Conservation (phyloP, 2,113 vertebrate genomes). For the Petroica traversi region DNA sequence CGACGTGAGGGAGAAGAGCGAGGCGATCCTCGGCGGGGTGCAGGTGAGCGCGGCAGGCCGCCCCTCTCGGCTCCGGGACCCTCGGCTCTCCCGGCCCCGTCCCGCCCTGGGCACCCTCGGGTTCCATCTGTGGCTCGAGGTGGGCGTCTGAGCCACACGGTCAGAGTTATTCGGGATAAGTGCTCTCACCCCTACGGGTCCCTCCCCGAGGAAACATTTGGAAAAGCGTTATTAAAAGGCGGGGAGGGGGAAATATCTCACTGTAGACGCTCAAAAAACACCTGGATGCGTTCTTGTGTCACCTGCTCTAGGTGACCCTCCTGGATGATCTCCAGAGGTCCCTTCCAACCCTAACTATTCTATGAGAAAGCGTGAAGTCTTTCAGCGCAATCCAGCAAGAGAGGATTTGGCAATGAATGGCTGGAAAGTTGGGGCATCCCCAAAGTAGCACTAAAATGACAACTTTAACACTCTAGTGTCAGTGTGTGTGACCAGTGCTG, state of each 20-base stretch:
- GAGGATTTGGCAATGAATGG: not conserved
- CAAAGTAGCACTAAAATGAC: not conserved
- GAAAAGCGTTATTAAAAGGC: not conserved
- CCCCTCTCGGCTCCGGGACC: not conserved
- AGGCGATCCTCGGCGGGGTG: slow-evolving; percentile 77
- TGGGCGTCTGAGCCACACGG: not conserved
- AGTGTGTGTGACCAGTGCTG: not conserved
- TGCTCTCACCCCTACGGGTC: too few species aligned
- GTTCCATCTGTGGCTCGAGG: not conserved
- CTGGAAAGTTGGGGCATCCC: not conserved
- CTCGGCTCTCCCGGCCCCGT: not conserved
- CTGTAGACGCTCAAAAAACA: not conserved
- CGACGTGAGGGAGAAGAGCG: slow-evolving; percentile 83
- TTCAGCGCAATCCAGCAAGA: not conserved
- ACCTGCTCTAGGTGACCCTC: not conserved
- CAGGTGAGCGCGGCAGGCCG: slow-evolving; percentile 75
- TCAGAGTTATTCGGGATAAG: not conserved
- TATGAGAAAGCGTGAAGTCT: not conserved
- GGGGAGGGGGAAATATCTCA: fast-evolving
- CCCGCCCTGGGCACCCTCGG: not conserved
- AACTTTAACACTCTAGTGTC: not conserved
- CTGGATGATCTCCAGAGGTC: not conserved
- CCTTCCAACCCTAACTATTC: not conserved
- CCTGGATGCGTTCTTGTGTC: not conserved
- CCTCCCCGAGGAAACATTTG: not conserved